These are phyloP conservation scores for Trisateles emortualis DNA, from an alignment of 2,888 invertebrate genomes.

Conservation along the genomic window DNA sequence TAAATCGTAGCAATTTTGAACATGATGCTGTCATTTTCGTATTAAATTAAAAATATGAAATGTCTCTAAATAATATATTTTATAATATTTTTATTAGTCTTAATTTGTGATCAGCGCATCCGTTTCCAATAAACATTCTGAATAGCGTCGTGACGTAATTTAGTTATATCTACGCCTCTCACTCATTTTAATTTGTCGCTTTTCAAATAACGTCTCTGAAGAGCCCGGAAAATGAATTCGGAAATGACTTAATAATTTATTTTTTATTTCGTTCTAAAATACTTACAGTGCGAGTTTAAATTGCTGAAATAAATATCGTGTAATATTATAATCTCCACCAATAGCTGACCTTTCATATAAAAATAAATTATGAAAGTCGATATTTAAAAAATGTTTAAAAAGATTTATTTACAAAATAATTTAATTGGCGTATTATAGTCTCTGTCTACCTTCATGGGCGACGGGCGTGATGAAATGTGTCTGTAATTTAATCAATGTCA, in stretches of 20 bases:
- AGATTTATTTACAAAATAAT: no score
- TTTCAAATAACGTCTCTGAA: constrained; percentile 3
- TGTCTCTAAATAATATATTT: constrained; percentile 13
- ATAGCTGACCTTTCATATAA: no score
- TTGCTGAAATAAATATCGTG: no score
- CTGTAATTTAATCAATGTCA: no score
- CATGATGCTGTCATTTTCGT: not conserved
- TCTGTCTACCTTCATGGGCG: no score
- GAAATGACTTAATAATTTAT: not conserved
- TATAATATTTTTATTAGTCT: constrained; percentile 35
- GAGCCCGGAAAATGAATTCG: not conserved
- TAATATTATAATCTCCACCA: no score
- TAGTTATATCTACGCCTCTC: not conserved
- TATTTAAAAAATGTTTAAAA: no score
- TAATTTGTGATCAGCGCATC: constrained; percentile 44
- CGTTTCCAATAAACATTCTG: constrained; percentile 17
- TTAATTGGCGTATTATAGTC: no score
- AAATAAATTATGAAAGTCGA: no score
- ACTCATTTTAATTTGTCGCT: not conserved
- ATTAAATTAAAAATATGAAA: not conserved
- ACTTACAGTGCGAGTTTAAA: no score
- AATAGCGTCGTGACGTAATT: constrained; percentile 8
- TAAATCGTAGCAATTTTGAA: not conserved
- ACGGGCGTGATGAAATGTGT: no score
- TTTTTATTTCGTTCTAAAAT: no score